Evolutionary conservation across 1,140 invertebrate genomes (phyloP).

Genomic region (Trichonephila clavipes): DNA sequence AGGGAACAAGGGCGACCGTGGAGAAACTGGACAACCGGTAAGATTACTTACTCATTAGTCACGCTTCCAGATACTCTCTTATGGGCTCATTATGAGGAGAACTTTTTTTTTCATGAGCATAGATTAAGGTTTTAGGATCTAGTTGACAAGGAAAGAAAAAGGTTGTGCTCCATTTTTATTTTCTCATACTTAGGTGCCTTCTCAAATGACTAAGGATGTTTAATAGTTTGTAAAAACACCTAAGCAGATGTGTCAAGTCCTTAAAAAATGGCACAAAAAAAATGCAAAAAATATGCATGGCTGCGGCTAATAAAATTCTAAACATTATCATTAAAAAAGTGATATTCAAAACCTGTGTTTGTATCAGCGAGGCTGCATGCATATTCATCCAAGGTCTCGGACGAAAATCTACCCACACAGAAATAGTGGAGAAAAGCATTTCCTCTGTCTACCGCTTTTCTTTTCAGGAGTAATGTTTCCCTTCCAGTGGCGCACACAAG

Average conservation of each 20-base stretch:
- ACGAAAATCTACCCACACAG: conserved; percentile 24
- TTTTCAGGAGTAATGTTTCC: background rate
- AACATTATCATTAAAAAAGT: conserved; percentile 16
- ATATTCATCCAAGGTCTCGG: conserved; percentile 21
- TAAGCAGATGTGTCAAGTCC: background rate
- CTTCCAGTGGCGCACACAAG: too few species aligned
- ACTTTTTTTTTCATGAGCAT: conserved; percentile 2
- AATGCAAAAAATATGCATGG: background rate
- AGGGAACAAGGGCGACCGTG: conserved; percentile 67
- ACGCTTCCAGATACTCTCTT: conserved; percentile 15
- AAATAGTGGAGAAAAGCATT: background rate
- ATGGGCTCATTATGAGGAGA: conserved; percentile 30
- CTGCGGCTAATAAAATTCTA: background rate
- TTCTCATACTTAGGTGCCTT: background rate
- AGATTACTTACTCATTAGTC: conserved; percentile 48
- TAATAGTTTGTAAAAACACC: conserved; percentile 31
- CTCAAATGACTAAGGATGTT: background rate
- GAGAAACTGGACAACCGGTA: conserved; percentile 72
- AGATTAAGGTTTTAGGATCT: conserved; percentile 20
- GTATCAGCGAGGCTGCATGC: conserved; percentile 22
- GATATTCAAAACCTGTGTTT: conserved; percentile 31
- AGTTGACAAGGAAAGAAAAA: conserved; percentile 26
- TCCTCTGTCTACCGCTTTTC: background rate
- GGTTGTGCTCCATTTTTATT: background rate
- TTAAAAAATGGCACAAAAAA: background rate